Percentiles rank a stretch among this genome's conserved stretches.
These are phyloP conservation scores for Galagoides demidoff DNA, from an alignment of 2,797 vertebrate species.

Conservation along the genomic window DNA sequence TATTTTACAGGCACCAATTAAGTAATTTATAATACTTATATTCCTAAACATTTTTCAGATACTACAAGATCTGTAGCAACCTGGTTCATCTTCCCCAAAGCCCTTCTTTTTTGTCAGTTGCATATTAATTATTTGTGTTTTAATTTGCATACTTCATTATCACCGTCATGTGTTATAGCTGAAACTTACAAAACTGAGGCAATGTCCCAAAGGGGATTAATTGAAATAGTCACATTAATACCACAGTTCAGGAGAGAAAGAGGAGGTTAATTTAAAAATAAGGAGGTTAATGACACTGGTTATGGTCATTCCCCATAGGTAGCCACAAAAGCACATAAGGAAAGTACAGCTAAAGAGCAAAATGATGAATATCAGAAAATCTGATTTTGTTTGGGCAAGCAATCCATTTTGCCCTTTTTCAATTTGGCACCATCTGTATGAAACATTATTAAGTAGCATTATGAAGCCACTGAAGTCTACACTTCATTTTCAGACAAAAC, in stretches of 20 bases:
- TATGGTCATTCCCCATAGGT: background rate
- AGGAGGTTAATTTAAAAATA: constrained; percentile 13
- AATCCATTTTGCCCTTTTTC: constrained; percentile 47
- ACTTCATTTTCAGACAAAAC: constrained; percentile 51
- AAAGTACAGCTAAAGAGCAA: background rate
- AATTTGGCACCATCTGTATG: background rate
- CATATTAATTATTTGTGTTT: constrained; percentile 35
- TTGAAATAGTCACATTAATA: background rate
- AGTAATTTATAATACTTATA: background rate
- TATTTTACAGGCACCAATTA: background rate
- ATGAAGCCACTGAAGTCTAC: background rate
- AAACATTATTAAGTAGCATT: constrained; percentile 42
- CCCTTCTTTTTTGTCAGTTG: background rate
- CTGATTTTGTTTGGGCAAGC: background rate
- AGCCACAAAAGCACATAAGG: background rate
- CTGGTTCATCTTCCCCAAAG: background rate
- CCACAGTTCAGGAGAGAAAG: background rate
- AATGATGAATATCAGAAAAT: background rate
- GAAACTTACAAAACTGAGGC: background rate
- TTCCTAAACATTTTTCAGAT: constrained; percentile 3
- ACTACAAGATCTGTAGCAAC: background rate
- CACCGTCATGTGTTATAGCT: background rate
- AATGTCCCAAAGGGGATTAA: background rate
- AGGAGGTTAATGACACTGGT: background rate
- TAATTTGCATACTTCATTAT: background rate